Conservation (phyloP, 1,140 invertebrate genomes). For the Tyrophagus putrescentiae region DNA sequence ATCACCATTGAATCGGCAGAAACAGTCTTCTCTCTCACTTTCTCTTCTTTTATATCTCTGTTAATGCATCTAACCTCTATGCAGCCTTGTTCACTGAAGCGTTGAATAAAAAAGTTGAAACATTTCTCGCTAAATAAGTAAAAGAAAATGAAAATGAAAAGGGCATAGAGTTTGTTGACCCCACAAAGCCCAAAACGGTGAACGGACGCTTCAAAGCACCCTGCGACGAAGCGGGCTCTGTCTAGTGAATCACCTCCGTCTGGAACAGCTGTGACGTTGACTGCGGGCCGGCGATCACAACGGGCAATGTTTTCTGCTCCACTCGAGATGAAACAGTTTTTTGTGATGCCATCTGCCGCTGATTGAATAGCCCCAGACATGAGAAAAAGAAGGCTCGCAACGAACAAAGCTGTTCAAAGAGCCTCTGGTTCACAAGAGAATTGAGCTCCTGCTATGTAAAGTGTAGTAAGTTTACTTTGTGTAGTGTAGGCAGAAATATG, state of each 20-base stretch:
- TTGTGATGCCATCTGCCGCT: constrained; percentile 48
- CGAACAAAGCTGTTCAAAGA: constrained; percentile 43
- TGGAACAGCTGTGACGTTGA: constrained; percentile 51
- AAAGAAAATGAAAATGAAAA: not conserved
- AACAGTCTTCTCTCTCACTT: no score
- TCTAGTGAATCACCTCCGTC: constrained; percentile 71
- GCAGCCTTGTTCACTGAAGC: no score
- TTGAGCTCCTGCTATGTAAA: constrained; percentile 53
- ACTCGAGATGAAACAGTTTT: constrained; percentile 54
- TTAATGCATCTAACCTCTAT: not conserved
- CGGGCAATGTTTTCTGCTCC: constrained; percentile 54
- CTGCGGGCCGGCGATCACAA: constrained; percentile 56
- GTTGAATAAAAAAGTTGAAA: not conserved
- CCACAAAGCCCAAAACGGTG: constrained; percentile 51
- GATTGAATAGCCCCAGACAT: constrained; percentile 39
- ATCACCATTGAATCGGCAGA: no score
- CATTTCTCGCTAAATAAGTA: not conserved
- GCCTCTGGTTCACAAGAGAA: constrained; percentile 66
- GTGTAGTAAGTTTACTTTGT: constrained; percentile 62
- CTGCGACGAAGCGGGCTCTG: constrained; percentile 51
- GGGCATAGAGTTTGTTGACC: constrained; percentile 41
- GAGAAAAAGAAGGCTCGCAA: constrained; percentile 43
- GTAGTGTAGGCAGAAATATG: no score
- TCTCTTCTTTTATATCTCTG: no score
- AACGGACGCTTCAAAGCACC: constrained; percentile 56